Base-by-base conservation (phyloP, 2,888 invertebrate genomes). In the Euproctis similis region DNA sequence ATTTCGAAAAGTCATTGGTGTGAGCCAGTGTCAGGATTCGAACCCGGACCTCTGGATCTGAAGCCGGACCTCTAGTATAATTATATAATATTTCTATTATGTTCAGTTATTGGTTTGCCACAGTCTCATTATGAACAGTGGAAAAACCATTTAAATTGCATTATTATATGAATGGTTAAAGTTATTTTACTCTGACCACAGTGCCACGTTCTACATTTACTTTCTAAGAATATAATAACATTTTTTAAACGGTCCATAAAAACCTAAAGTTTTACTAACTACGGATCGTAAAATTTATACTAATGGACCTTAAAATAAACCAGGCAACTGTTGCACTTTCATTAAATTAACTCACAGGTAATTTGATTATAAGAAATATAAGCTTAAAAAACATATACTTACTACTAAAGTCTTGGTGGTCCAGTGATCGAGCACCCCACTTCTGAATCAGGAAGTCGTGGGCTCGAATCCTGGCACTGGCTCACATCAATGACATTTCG, bases 151-250 rank as follows among this genome's bases (percentile, higher is more conserved):
- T 12, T 24, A 24, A 29, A 43, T 33, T 39, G 27, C 30, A 46
- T 42, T 44, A 44, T 47, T 59, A 42, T 35, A 30, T 40, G 44
- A 40, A 19, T 8, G 6, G n/a, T 19, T 19, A 2, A 19, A 19
- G 19, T 7, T 19, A 19, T 19, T 41, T 35, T 6, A 26, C 34
- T 21, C 29, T 5, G 26, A 56, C 63, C 60, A 41, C 59, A 59
- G 27, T 34, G 26, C 40, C 41, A 31, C 31, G 28, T 38, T 31
- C 12, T 34, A 16, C 30, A 33, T 33, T 31, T 33, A 32, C 20
- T 36, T 43, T 22, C 28, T 41, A 27, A 38, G 24, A 46, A 30
- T 21, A 27, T 36, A 36, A 32, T 38, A 35, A 11, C 26, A 40
- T 40, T n/a, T n/a, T n/a, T 40, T 29, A 28, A 37, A 10, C n/a